These are phyloP conservation scores for Pimephales promelas DNA, from an alignment of 2,113 vertebrate species.

Conservation along the genomic window DNA sequence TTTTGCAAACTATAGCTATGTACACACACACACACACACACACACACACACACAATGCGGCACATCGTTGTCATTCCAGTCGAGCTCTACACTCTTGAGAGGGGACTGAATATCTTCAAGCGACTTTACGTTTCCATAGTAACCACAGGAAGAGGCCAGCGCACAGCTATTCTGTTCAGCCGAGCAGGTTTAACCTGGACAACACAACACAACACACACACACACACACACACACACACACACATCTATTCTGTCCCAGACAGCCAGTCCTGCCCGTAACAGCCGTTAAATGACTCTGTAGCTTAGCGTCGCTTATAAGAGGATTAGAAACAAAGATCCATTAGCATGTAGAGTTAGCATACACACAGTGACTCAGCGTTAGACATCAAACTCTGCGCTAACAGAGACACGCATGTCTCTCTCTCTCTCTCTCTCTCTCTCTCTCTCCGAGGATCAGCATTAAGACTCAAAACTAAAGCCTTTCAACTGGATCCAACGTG, in stretches of 20 bases:
- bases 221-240: not conserved
- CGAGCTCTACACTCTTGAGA: slow-evolving; percentile 32
- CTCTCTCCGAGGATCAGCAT: not conserved
- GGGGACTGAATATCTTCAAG: slow-evolving; percentile 38
- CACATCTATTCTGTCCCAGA: not conserved
- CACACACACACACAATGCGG: slow-evolving; percentile 11
- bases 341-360: slow-evolving; percentile 44
- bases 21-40: not conserved
- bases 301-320: slow-evolving; percentile 49
- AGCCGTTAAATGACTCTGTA: slow-evolving; percentile 24
- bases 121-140: slow-evolving; percentile 53
- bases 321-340: slow-evolving; percentile 47
- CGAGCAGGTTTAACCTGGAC: slow-evolving; percentile 17
- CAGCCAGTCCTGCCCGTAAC: not conserved
- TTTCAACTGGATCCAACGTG: slow-evolving; percentile 12
- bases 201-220: too few species aligned
- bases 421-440: not conserved
- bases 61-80: slow-evolving; percentile 51
- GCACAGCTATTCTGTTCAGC: not conserved
- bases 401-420: not conserved
- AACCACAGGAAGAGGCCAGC: slow-evolving; percentile 35
- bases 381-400: slow-evolving; percentile 6
- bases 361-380: slow-evolving; percentile 24
- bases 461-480: not conserved
- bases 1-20: not conserved